Percentiles rank a stretch among this genome's conserved stretches.
Evolutionary conservation across 2,888 invertebrate species (phyloP).

Genomic region (Shargacucullia verbasci): DNA sequence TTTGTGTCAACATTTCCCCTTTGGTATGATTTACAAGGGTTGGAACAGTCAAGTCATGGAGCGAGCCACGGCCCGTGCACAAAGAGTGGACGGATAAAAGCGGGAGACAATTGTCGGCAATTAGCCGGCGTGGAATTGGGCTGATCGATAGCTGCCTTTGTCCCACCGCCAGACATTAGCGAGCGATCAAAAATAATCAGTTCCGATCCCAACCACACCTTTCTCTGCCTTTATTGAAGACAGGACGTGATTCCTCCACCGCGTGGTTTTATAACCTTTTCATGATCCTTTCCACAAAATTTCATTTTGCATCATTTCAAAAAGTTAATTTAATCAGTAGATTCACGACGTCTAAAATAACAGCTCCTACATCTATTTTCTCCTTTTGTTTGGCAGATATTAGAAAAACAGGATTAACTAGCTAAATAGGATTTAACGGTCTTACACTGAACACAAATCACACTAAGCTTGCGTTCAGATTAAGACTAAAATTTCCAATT

Average conservation of each 20-base stretch:
- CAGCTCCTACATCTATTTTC: conserved; percentile 9
- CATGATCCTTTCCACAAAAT: conserved; percentile 2
- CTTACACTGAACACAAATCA: conserved; percentile 18
- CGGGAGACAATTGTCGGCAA: conserved; percentile 78
- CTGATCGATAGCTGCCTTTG: conserved; percentile 77
- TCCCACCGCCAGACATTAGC: conserved; percentile 67
- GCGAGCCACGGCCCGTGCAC: conserved; percentile 60
- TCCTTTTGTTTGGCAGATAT: conserved; percentile 27
- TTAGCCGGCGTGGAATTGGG: conserved; percentile 75
- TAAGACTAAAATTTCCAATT: conserved; percentile 17
- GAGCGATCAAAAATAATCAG: conserved; percentile 68
- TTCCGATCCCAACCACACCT: conserved; percentile 42
- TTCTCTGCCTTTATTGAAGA: conserved; percentile 46
- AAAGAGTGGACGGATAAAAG: conserved; percentile 76
- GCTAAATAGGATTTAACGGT: conserved; percentile 12
- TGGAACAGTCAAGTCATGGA: conserved; percentile 67
- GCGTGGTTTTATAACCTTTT: conserved; percentile 16
- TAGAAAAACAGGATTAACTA: conserved; percentile 38
- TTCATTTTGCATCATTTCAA: conserved; percentile 19
- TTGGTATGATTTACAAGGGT: conserved; percentile 66
- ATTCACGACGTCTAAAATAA: conserved; percentile 16
- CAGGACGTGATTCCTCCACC: conserved; percentile 30
- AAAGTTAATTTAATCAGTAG: conserved; percentile 34
- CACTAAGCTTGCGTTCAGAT: conserved; percentile 14
- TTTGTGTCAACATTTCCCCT: conserved; percentile 62